phyloP scores from a whole-genome alignment of 2,113 vertebrate species.

The Microcebus tavaratra region DNA sequence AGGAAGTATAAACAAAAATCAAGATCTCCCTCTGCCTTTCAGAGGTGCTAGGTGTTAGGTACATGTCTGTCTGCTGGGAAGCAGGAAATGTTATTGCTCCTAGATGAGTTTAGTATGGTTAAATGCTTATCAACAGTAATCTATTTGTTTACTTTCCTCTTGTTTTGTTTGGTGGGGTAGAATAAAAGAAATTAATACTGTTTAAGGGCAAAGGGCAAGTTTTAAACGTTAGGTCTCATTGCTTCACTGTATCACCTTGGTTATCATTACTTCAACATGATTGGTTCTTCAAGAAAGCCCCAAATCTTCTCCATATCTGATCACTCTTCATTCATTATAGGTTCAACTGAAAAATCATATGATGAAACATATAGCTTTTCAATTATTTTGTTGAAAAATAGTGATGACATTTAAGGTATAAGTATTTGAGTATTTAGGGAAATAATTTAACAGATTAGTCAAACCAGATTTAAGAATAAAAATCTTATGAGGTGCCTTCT shows the following conservation, averaged over 20 bases:
- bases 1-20: background rate
- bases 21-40: background rate
- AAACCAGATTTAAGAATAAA: conserved; percentile 13
- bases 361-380: conserved; percentile 56
- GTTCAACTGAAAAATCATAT: conserved; percentile 53
- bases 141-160: conserved; percentile 74
- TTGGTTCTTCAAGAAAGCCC: background rate
- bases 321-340: conserved; percentile 40
- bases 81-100: conserved; percentile 51
- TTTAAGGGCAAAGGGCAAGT: conserved; percentile 59
- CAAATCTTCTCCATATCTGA: conserved; percentile 59
- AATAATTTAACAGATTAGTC: background rate
- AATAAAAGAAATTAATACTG: conserved; percentile 69
- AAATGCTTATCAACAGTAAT: conserved; percentile 68
- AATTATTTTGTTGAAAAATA: conserved; percentile 35
- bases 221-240: conserved; percentile 54
- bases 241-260: conserved; percentile 38
- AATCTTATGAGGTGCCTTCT: background rate
- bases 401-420: background rate
- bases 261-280: background rate
- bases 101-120: conserved; percentile 51
- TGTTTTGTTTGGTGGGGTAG: conserved; percentile 58
- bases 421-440: background rate
- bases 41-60: background rate
- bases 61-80: background rate